Evolutionary conservation across 1,140 invertebrate genomes (phyloP).

Genomic region (Platyscapa corneri): DNA sequence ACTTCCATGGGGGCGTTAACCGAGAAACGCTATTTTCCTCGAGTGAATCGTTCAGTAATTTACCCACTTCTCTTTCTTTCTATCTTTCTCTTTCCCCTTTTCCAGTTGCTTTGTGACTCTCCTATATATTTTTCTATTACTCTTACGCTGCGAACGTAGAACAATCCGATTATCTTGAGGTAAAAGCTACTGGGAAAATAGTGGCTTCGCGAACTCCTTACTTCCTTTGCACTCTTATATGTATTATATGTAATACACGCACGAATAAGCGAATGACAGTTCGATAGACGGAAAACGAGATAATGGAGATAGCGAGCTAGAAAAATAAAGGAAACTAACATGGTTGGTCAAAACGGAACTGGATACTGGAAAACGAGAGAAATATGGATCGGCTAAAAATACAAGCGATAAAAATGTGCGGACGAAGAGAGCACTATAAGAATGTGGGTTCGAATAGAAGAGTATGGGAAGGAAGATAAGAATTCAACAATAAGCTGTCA

Average conservation of each 20-base stretch:
- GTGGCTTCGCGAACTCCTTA: neutral
- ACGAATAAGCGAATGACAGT: constrained; percentile 31
- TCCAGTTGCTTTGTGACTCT: neutral
- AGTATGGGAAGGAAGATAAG: neutral
- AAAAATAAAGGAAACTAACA: neutral
- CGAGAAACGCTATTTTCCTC: constrained; percentile 54
- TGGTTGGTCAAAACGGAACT: neutral
- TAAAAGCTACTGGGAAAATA: constrained; percentile 34
- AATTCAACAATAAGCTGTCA: neutral
- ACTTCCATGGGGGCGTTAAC: constrained; percentile 52
- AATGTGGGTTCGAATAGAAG: neutral
- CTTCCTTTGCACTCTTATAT: neutral
- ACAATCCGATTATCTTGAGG: constrained; percentile 60
- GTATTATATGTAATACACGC: constrained; percentile 11
- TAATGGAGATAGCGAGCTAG: constrained; percentile 12
- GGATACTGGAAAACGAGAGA: neutral
- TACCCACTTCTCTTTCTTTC: constrained; percentile 23
- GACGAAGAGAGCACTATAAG: neutral
- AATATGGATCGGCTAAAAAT: constrained; percentile 24
- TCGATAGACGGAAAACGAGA: constrained; percentile 36
- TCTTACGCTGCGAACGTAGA: neutral
- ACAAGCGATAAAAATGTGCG: constrained; percentile 20
- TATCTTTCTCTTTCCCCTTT: neutral
- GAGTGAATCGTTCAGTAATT: constrained; percentile 33
- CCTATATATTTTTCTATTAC: neutral